Conservation (phyloP, 1,140 invertebrate genomes). For the Metopolophium dirhodum region DNA sequence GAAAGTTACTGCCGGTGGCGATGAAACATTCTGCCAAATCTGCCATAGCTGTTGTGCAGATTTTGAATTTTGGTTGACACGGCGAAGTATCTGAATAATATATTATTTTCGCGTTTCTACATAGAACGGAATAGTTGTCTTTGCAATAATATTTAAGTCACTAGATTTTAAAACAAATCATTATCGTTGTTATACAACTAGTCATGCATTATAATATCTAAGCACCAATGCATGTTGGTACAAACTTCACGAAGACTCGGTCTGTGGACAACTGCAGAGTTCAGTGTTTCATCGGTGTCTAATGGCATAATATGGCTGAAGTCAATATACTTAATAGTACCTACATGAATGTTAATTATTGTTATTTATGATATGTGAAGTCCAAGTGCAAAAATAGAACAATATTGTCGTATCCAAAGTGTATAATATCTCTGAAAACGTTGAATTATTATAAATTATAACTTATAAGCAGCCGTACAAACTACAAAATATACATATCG, state of each 20-base stretch:
- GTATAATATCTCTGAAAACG: not conserved
- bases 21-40: slow-evolving; percentile 36
- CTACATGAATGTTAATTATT: not conserved
- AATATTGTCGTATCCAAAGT: not conserved
- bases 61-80: not conserved
- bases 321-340: not conserved
- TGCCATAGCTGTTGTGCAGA: not conserved
- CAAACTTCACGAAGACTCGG: not conserved
- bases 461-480: not conserved
- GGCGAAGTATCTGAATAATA: not conserved
- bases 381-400: not conserved
- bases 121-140: not conserved
- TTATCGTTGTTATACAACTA: not conserved
- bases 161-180: slow-evolving; percentile 16
- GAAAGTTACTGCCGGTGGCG: slow-evolving; percentile 3
- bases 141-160: not conserved
- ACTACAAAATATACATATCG: too few species aligned
- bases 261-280: not conserved
- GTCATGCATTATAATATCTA: not conserved
- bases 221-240: not conserved
- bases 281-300: not conserved
- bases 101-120: not conserved
- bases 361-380: not conserved
- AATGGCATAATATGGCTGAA: not conserved
- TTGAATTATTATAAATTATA: not conserved